Conservation (phyloP, 2,113 vertebrate genomes). For the Eptesicus fuscus region DNA sequence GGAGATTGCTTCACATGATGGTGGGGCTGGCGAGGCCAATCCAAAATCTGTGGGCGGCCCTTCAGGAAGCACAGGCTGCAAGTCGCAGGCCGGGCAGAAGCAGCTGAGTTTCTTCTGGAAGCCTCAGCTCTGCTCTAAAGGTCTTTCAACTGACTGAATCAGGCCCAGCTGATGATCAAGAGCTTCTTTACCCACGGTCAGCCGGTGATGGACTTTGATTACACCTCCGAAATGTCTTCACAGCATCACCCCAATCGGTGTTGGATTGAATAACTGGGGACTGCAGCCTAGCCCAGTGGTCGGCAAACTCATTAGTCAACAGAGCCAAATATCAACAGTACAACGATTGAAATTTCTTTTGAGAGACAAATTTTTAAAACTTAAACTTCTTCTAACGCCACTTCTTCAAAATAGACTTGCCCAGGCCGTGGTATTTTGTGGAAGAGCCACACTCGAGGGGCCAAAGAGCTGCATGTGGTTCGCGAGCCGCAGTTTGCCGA, state of each 20-base stretch:
- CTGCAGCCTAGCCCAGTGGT: background rate
- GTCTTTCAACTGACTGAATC: background rate
- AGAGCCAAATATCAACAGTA: too few relatives aligned
- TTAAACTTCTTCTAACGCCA: too few relatives aligned
- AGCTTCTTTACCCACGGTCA: background rate
- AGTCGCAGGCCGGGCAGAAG: accelerated
- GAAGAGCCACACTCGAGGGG: too few relatives aligned
- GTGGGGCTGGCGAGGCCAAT: background rate
- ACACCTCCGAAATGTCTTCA: background rate
- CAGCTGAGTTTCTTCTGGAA: background rate
- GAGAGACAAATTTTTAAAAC: too few relatives aligned
- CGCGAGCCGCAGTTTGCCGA: too few relatives aligned
- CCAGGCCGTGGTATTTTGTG: too few relatives aligned
- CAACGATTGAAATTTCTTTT: too few relatives aligned
- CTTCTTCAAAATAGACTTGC: too few relatives aligned
- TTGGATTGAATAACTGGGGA: background rate
- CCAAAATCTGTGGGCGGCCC: background rate
- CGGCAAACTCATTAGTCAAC: too few relatives aligned
- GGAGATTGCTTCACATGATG: background rate
- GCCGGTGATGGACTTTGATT: background rate
- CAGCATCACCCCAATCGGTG: too few relatives aligned
- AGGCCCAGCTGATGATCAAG: background rate
- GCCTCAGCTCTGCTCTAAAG: background rate
- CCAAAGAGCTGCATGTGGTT: too few relatives aligned
- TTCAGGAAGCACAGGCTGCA: background rate